Base-by-base conservation (phyloP, 2,113 vertebrate species). In the Malaclemys terrapin region DNA sequence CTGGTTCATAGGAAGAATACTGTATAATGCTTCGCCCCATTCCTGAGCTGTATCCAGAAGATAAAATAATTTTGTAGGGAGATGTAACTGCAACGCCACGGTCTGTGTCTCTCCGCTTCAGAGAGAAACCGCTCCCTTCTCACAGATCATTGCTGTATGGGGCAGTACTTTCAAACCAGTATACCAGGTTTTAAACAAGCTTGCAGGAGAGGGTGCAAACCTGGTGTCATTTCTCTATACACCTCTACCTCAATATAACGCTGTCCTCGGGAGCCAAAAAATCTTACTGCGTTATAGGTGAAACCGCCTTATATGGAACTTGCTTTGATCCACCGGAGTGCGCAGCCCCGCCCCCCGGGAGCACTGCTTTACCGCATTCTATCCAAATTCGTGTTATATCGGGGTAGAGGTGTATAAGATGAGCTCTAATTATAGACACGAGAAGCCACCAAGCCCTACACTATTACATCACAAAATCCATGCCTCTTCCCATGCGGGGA, bases 21-120 rank as follows among this genome's bases (percentile, higher is more conserved):
- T 88, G 19, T 52, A 65, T 88, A 90, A 97, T 88, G 92, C 96
- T 93, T 97, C 90, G 91, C 89, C 96, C 95, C 47, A 85, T 95
- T 96, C 91, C 95, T 91, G 87, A 92, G 84, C 91, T 91, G 95
- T 85, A 87, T 87, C 90, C 94, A 95, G 81, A 79, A 95, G 89
- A 81, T 83, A 92, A n/a, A 97, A 57, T 81, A 80, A 92, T 29
- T 75, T 89, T 89, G 65, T 91, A 85, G 90, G 79, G 84, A 89
- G 85, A 95, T 54, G 90, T 96, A 94, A 86, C 96, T 95, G 90
- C 87, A 78, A 38, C 35, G 14, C 22, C 82, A 27, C 90, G 91
- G 35, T 88, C 93, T 82, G 57, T 1, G 49, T 85, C 95, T 12
- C 93, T 65, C 0, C 0, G 62, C 2, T 4, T 72, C 87, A 87